Conservation (phyloP, 2,113 vertebrate genomes). For the Hemibagrus wyckioides region DNA sequence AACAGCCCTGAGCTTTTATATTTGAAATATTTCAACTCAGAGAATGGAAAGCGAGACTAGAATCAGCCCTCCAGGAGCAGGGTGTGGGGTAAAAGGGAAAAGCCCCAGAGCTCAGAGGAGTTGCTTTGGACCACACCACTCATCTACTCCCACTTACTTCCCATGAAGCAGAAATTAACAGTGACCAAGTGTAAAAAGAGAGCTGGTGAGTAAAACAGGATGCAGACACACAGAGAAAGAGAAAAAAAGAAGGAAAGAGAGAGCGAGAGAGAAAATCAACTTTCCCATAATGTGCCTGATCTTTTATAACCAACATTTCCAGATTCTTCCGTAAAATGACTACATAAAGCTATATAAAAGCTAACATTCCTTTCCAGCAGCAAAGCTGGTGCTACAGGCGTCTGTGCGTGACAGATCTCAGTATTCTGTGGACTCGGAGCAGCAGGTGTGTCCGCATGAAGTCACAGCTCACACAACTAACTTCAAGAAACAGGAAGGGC, state of each 20-base stretch:
- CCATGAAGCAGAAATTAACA: slow-evolving; percentile 47
- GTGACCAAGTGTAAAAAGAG: not conserved
- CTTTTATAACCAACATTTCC: not conserved
- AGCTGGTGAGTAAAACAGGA: not conserved
- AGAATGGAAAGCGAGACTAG: not conserved
- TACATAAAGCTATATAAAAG: not conserved
- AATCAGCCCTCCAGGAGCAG: not conserved
- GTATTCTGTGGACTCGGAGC: not conserved
- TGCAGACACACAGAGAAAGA: too few relatives aligned
- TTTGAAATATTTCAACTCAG: not conserved
- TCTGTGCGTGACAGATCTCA: not conserved
- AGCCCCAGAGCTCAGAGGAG: slow-evolving; percentile 32
- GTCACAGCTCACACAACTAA: not conserved
- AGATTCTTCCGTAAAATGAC: not conserved
- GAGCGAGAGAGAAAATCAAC: not conserved
- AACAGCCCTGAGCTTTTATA: not conserved
- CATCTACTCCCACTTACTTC: slow-evolving; percentile 64
- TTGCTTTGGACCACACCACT: slow-evolving; percentile 45
- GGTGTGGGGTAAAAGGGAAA: slow-evolving; percentile 20
- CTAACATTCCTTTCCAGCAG: not conserved
- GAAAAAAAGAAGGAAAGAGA: too few relatives aligned
- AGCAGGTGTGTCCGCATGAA: not conserved
- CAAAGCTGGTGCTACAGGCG: not conserved
- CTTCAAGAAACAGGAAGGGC: not conserved
- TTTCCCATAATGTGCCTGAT: slow-evolving; percentile 27